Evolutionary conservation across 2,888 invertebrate species (phyloP).

Genomic region (Ephialtes manifestator): DNA sequence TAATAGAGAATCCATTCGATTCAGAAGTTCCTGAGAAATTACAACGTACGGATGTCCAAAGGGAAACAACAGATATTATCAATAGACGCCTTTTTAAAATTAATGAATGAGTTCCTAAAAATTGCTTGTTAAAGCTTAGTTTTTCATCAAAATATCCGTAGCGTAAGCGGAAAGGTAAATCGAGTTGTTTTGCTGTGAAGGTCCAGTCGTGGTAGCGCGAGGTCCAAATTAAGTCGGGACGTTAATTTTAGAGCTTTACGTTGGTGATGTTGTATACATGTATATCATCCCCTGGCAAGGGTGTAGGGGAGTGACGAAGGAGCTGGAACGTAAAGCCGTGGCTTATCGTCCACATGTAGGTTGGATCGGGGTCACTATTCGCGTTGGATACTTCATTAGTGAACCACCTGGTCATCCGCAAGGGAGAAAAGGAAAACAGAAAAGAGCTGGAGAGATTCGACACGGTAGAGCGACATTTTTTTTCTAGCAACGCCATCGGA

Average conservation of each 20-base stretch:
- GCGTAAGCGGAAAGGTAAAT: background rate
- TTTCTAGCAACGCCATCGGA: background rate
- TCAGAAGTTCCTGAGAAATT: too few relatives aligned
- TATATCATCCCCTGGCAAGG: background rate
- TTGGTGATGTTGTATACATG: slow-evolving; percentile 13
- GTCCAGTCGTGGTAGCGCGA: slow-evolving; percentile 12
- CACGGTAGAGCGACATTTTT: background rate
- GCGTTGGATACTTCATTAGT: slow-evolving; percentile 71
- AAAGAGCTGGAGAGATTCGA: background rate
- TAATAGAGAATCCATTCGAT: too few relatives aligned
- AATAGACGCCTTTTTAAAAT: too few relatives aligned
- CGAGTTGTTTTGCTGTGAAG: background rate
- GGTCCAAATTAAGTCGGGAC: slow-evolving; percentile 66
- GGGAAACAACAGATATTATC: too few relatives aligned
- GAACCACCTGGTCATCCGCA: slow-evolving; percentile 58
- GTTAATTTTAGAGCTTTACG: slow-evolving; percentile 62
- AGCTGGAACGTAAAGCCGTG: slow-evolving; percentile 58
- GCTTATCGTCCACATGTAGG: slow-evolving; percentile 64
- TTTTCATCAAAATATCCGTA: background rate
- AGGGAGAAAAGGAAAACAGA: slow-evolving; percentile 30
- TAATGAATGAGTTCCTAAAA: background rate
- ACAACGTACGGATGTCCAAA: too few relatives aligned
- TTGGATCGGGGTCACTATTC: slow-evolving; percentile 64
- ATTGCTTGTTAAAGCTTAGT: background rate
- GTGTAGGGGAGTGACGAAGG: slow-evolving; percentile 48